A percentile compares a stretch with the other conserved stretches of the same genome.
phyloP scores from a whole-genome alignment of 2,797 vertebrate species.

The Micrastur ruficollis region DNA sequence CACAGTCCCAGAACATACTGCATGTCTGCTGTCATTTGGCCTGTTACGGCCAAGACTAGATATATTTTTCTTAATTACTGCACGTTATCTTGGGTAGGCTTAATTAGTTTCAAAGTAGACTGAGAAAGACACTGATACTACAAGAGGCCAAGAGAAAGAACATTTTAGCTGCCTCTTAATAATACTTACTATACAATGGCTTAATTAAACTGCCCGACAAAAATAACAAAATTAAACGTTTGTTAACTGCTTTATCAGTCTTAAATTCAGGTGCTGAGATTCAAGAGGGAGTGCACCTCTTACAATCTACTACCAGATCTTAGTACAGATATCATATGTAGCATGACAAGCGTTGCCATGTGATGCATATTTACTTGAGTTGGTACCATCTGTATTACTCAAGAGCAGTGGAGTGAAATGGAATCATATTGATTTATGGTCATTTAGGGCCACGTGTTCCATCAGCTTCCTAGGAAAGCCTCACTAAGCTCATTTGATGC shows the following conservation, averaged over 20 bases:
- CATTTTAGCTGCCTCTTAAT: background rate
- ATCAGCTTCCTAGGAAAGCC: background rate
- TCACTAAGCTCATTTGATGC: background rate
- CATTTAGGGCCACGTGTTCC: background rate
- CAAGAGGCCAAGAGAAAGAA: background rate
- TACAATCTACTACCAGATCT: background rate
- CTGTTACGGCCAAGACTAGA: background rate
- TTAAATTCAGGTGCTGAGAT: background rate
- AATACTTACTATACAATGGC: background rate
- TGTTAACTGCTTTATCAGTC: background rate
- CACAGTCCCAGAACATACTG: background rate
- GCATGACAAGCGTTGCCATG: rapidly evolving
- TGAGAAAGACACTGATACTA: background rate
- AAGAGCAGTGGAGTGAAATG: background rate
- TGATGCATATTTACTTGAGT: background rate
- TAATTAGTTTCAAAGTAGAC: background rate
- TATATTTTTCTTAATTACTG: background rate
- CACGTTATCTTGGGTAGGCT: background rate
- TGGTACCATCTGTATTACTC: background rate
- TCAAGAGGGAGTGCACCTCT: background rate
- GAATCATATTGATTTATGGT: background rate
- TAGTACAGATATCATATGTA: background rate
- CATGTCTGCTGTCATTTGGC: background rate
- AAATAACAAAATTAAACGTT: background rate
- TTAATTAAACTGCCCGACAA: background rate